Conservation (phyloP, 2,888 invertebrate species). For the Azorinus chamasolen region DNA sequence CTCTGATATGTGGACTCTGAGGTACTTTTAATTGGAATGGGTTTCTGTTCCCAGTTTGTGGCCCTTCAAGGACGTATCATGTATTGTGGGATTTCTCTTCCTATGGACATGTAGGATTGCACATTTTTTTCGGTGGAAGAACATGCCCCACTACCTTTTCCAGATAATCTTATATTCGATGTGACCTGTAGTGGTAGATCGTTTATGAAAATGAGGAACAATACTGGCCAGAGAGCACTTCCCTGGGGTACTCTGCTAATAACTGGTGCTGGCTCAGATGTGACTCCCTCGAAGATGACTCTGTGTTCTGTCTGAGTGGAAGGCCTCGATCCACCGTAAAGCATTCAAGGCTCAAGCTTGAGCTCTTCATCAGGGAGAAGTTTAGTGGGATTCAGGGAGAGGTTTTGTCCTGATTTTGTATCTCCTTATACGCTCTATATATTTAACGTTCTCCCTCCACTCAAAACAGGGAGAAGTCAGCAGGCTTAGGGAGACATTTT, state of each 20-base stretch:
- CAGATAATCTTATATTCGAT: not conserved
- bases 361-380: too few species aligned
- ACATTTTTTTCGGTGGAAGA: not conserved
- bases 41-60: too few species aligned
- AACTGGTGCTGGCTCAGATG: not conserved
- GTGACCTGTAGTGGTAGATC: not conserved
- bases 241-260: conserved; percentile 1
- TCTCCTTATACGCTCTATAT: too few species aligned
- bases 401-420: too few species aligned
- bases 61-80: not conserved
- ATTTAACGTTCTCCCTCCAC: too few species aligned
- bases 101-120: not conserved
- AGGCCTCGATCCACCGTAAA: not conserved
- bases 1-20: too few species aligned
- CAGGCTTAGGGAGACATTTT: too few species aligned
- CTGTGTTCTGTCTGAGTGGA: not conserved
- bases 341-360: too few species aligned
- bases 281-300: too few species aligned
- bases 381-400: too few species aligned
- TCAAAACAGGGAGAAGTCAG: too few species aligned
- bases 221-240: not conserved
- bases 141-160: not conserved
- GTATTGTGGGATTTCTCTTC: not conserved
- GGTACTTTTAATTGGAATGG: too few species aligned
- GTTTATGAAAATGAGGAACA: not conserved